Conservation (phyloP, 2,797 vertebrate genomes). For the Sciurus carolinensis region DNA sequence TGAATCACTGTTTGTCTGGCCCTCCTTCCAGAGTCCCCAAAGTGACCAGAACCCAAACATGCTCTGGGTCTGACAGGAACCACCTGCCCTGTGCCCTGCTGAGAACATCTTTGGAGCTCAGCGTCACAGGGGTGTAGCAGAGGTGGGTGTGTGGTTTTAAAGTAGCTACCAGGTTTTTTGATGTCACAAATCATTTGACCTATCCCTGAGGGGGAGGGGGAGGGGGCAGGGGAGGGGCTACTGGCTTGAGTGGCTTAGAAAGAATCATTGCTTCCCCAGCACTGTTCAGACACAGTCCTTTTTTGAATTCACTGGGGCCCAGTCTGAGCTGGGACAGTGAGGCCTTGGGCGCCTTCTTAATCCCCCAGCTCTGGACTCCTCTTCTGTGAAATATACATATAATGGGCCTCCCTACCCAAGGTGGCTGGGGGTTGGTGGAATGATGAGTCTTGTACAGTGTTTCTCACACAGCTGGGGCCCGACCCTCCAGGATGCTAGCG, state of each 20-base stretch:
- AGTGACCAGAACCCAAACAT: neutral
- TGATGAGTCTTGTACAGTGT: too few relatives aligned
- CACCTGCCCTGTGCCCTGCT: neutral
- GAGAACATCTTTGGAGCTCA: neutral
- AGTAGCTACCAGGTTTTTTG: constrained; percentile 8
- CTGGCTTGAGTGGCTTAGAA: neutral
- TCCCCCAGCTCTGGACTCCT: neutral
- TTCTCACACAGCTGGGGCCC: neutral
- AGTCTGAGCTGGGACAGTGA: neutral
- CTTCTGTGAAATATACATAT: neutral
- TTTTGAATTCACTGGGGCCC: neutral
- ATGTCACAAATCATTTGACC: constrained; percentile 52
- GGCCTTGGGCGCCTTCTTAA: neutral
- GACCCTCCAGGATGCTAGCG: neutral
- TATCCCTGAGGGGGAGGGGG: neutral
- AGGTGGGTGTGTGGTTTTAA: neutral
- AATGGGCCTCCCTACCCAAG: neutral
- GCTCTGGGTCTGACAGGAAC: neutral
- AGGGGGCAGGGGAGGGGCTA: neutral
- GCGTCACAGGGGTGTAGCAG: neutral
- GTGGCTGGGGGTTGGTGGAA: neutral
- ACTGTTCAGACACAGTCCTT: neutral
- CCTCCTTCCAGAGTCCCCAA: neutral
- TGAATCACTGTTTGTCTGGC: too few relatives aligned
- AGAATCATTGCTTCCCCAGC: neutral